These are phyloP conservation scores for Lagenorhynchus albirostris DNA, from an alignment of 2,113 vertebrate species.

Conservation along the genomic window DNA sequence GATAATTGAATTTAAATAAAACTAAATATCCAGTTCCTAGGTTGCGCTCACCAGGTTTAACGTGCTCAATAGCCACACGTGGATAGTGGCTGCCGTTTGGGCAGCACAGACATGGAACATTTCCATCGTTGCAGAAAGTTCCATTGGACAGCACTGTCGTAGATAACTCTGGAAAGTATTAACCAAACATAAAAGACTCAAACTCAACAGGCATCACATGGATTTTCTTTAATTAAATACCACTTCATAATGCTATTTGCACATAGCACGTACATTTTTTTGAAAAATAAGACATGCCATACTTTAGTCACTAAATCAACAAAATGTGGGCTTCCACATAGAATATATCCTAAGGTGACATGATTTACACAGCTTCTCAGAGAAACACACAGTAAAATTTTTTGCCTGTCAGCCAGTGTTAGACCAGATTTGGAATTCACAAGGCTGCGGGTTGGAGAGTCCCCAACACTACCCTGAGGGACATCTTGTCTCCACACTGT, in stretches of 20 bases:
- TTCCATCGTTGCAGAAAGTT: background rate
- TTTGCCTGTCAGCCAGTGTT: background rate
- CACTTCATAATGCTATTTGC: constrained; percentile 49
- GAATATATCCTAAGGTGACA: constrained; percentile 44
- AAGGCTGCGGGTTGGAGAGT: background rate
- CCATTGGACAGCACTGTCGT: background rate
- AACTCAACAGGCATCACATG: background rate
- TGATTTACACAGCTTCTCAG: constrained; percentile 21
- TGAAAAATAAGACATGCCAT: constrained; percentile 67
- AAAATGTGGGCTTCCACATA: constrained; percentile 57
- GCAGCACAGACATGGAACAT: too few species aligned
- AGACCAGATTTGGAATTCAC: background rate
- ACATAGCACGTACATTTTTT: constrained; percentile 25
- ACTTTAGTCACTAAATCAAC: constrained; percentile 37
- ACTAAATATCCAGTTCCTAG: background rate
- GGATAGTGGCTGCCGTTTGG: accelerated
- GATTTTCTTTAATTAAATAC: constrained; percentile 64
- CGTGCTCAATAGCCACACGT: background rate
- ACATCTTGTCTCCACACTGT: accelerated
- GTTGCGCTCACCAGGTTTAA: background rate
- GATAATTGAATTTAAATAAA: background rate
- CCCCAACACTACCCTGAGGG: background rate
- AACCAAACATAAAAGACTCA: background rate
- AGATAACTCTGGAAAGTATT: background rate
- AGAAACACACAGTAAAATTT: background rate